phyloP scores from a whole-genome alignment of 2,888 invertebrate species.

The Tipula helvola region DNA sequence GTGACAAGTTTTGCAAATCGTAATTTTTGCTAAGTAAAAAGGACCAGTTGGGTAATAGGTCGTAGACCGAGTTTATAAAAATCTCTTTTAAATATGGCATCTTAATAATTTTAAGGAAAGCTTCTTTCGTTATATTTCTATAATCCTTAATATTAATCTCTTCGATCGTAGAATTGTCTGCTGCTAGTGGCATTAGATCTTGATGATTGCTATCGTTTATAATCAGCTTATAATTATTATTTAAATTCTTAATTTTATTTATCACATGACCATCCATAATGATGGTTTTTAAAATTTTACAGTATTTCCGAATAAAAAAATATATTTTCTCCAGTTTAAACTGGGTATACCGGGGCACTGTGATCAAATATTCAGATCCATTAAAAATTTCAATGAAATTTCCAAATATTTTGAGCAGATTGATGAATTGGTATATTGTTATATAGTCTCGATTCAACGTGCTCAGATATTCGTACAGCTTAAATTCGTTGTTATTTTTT shows the following conservation, averaged over 20 bases:
- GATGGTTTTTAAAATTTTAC: not conserved
- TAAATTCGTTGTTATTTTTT: not conserved
- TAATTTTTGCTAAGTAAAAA: not conserved
- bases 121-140: not conserved
- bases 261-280: not conserved
- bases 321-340: not conserved
- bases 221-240: not conserved
- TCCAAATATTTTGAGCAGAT: not conserved
- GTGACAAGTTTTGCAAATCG: not conserved
- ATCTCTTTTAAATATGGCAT: not conserved
- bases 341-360: not conserved
- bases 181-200: not conserved
- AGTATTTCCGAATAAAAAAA: not conserved
- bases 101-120: not conserved
- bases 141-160: not conserved
- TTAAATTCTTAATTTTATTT: not conserved
- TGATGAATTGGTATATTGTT: not conserved
- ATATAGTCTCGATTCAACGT: not conserved
- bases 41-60: not conserved
- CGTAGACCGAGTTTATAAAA: not conserved
- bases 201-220: not conserved
- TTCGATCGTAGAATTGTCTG: not conserved
- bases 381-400: not conserved
- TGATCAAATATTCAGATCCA: not conserved
- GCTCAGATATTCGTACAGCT: not conserved